Percentiles rank a stretch among this genome's conserved stretches.
Evolutionary conservation across 2,888 invertebrate species (phyloP).

Genomic region (Pheosia tremula): DNA sequence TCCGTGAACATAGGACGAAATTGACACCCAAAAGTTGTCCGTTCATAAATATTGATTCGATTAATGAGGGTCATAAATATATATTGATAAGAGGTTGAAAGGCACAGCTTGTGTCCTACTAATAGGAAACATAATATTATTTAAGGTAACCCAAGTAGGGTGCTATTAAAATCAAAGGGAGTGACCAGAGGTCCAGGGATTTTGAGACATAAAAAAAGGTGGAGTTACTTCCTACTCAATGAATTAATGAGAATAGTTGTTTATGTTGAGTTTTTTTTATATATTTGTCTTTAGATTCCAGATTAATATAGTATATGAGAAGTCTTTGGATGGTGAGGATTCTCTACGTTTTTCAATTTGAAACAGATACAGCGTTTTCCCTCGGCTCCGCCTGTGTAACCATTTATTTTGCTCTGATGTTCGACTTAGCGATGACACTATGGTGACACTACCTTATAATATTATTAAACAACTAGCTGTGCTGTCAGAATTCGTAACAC

Average conservation of each 20-base stretch:
- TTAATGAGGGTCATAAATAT: not conserved
- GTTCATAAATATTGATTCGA: conserved; percentile 23
- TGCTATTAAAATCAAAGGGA: conserved; percentile 34
- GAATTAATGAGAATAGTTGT: not conserved
- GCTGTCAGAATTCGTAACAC: too few species aligned
- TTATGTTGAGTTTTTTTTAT: not conserved
- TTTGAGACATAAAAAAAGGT: conserved; percentile 31
- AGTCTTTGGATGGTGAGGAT: too few species aligned
- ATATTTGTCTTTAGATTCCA: not conserved
- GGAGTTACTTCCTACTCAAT: conserved; percentile 8
- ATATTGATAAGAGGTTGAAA: too few species aligned
- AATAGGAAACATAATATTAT: conserved; percentile 16
- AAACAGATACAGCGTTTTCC: too few species aligned
- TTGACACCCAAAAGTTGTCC: conserved; percentile 15
- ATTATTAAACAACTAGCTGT: too few species aligned
- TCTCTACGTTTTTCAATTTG: too few species aligned
- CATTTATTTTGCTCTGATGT: too few species aligned
- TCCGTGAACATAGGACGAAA: too few species aligned
- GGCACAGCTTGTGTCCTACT: conserved; percentile 15
- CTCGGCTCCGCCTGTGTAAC: too few species aligned
- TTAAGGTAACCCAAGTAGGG: conserved; percentile 32
- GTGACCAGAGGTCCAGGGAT: conserved; percentile 25
- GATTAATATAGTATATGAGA: too few species aligned
- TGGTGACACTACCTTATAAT: too few species aligned
- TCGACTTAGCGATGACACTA: too few species aligned